These are phyloP conservation scores for Dione juno DNA, from an alignment of 2,888 invertebrate genomes.

Conservation along the genomic window DNA sequence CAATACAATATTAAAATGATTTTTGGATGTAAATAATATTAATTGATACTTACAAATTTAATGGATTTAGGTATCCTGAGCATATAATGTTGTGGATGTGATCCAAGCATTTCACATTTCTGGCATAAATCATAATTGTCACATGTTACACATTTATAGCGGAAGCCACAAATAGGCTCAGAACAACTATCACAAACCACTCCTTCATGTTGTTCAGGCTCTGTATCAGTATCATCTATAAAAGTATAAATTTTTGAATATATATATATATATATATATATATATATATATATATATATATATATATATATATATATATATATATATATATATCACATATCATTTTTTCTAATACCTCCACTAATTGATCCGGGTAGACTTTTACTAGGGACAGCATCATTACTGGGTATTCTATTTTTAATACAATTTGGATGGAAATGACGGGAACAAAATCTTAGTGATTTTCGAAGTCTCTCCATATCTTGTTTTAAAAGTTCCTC, in stretches of 20 bases:
- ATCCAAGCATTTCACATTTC: constrained; percentile 86
- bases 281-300: too few relatives aligned
- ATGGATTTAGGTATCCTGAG: constrained; percentile 85
- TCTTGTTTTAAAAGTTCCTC: constrained; percentile 61
- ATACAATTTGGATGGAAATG: constrained; percentile 65
- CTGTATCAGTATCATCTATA: constrained; percentile 49
- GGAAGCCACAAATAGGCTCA: constrained; percentile 85
- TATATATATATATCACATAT: too few relatives aligned
- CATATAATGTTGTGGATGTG: constrained; percentile 90
- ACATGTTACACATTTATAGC: constrained; percentile 93
- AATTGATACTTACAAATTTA: constrained; percentile 66
- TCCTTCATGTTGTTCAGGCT: constrained; percentile 71
- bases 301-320: too few relatives aligned
- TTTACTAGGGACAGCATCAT: constrained; percentile 67
- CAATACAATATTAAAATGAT: too few relatives aligned
- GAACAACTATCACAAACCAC: constrained; percentile 90
- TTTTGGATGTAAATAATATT: too few relatives aligned
- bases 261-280: too few relatives aligned
- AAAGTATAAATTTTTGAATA: constrained; percentile 7
- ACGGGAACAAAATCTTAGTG: constrained; percentile 68
- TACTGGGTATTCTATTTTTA: constrained; percentile 63
- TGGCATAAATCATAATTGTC: constrained; percentile 91
- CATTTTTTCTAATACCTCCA: constrained; percentile 51
- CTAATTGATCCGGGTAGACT: constrained; percentile 57
- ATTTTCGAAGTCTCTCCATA: constrained; percentile 48